Percentiles rank a stretch among this genome's conserved stretches.
These are phyloP conservation scores for Pardosa pseudoannulata DNA, from an alignment of 2,888 invertebrate genomes.

Conservation along the genomic window DNA sequence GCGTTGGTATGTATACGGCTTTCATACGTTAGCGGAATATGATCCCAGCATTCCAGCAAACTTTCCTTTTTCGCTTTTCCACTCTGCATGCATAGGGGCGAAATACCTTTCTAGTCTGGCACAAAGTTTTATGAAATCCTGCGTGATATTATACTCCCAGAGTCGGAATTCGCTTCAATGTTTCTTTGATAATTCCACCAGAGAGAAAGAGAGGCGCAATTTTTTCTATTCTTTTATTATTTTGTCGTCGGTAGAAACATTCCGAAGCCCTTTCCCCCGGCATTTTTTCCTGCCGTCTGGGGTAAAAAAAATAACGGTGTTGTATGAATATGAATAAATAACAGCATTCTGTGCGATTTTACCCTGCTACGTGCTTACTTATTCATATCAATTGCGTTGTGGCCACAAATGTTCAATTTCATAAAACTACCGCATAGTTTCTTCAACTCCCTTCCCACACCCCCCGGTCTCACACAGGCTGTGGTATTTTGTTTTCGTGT, in stretches of 20 bases:
- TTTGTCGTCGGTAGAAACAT: constrained; percentile 21
- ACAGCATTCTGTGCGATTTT: constrained; percentile 47
- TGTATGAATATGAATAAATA: constrained; percentile 72
- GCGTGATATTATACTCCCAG: background rate
- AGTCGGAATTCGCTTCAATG: constrained; percentile 25
- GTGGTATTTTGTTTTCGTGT: constrained; percentile 58
- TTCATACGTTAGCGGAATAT: background rate
- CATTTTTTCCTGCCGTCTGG: constrained; percentile 6
- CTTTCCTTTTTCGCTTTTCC: background rate
- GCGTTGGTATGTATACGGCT: background rate
- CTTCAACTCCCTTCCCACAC: constrained; percentile 20
- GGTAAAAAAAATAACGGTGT: constrained; percentile 27
- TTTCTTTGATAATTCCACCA: constrained; percentile 14
- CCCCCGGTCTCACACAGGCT: constrained; percentile 23
- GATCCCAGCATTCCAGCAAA: background rate
- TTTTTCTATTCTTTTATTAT: constrained; percentile 7
- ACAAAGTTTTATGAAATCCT: background rate
- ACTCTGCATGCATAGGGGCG: background rate
- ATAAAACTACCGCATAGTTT: constrained; percentile 71
- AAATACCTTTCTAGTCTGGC: background rate
- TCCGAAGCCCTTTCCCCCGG: constrained; percentile 8
- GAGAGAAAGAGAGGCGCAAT: background rate
- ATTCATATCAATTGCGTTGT: constrained; percentile 64
- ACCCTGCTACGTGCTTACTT: constrained; percentile 57
- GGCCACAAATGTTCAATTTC: constrained; percentile 71